Conservation (phyloP, 30 jellyfish, hydroid and myxozoan genomes). For the Cassiopea xamachana region DNA sequence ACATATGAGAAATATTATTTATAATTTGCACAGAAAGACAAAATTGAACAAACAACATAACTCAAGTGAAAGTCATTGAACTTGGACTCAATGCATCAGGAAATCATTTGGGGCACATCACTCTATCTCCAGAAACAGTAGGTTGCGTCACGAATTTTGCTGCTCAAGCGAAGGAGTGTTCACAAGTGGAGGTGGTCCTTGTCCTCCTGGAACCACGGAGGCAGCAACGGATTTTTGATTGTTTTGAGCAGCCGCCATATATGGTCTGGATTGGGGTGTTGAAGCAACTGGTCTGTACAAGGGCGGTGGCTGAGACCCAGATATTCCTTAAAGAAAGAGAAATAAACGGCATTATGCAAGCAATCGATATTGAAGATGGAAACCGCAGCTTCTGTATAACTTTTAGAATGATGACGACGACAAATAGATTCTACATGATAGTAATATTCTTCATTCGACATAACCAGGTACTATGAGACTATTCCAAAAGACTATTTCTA, state of each 20-base stretch:
- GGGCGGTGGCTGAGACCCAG: constrained; percentile 78
- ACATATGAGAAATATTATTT: background rate
- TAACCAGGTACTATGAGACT: too few relatives aligned
- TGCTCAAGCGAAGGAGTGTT: constrained; percentile 57
- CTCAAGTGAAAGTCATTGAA: background rate
- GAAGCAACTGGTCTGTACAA: constrained; percentile 55
- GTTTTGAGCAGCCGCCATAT: background rate
- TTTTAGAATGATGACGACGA: too few relatives aligned
- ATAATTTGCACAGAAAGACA: background rate
- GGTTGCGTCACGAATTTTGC: background rate
- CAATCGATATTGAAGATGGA: too few relatives aligned
- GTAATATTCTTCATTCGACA: too few relatives aligned
- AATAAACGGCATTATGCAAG: too few relatives aligned
- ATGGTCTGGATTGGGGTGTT: constrained; percentile 61
- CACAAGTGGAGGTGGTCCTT: constrained; percentile 95
- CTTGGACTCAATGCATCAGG: background rate
- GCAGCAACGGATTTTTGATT: constrained; percentile 34
- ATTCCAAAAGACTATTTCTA: too few relatives aligned
- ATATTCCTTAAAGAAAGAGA: constrained; percentile 3
- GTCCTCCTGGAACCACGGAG: constrained; percentile 48
- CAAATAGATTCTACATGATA: too few relatives aligned
- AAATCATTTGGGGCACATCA: background rate
- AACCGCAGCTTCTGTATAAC: too few relatives aligned
- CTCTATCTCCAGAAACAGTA: background rate
- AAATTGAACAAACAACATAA: background rate